These are phyloP conservation scores for Hepsetus odoe DNA, from an alignment of 2,113 vertebrate species.

Conservation along the genomic window DNA sequence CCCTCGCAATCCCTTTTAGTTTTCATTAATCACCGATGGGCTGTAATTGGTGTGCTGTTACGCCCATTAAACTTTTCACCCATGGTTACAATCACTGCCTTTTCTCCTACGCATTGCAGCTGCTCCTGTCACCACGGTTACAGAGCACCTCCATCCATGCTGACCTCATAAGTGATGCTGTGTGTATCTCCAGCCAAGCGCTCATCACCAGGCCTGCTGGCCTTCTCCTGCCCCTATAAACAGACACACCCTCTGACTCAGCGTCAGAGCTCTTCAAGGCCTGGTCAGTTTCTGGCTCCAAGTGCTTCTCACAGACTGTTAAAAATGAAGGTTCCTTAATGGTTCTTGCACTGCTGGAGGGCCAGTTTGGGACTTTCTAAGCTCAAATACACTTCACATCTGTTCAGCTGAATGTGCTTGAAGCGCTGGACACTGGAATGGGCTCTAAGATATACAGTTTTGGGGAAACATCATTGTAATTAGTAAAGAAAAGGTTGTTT, in stretches of 20 bases:
- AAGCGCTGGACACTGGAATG: too few species aligned
- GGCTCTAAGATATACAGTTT: background rate
- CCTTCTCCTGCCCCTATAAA: background rate
- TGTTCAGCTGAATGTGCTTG: too few species aligned
- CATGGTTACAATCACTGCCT: conserved; percentile 48
- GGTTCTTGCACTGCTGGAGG: too few species aligned
- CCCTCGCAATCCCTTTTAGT: conserved; percentile 28
- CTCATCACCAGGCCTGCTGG: background rate
- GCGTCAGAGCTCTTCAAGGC: too few species aligned
- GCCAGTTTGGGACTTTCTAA: too few species aligned
- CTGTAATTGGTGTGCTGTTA: conserved; percentile 52
- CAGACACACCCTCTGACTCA: background rate
- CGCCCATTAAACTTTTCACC: conserved; percentile 57
- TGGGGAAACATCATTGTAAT: background rate
- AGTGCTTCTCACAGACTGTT: background rate
- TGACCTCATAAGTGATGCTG: conserved; percentile 1
- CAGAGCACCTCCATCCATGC: background rate
- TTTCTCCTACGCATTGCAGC: conserved; percentile 14
- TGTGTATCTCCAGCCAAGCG: conserved; percentile 14
- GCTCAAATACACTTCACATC: too few species aligned
- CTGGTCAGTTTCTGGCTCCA: background rate
- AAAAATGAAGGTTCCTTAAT: too few species aligned
- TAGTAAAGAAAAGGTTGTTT: background rate
- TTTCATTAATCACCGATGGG: conserved; percentile 45
- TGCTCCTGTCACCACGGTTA: conserved; percentile 43